Evolutionary conservation across 2,113 vertebrate genomes (phyloP), one percentile per base, ranked within the genome.

Genomic region (Myiagra hebetior): DNA sequence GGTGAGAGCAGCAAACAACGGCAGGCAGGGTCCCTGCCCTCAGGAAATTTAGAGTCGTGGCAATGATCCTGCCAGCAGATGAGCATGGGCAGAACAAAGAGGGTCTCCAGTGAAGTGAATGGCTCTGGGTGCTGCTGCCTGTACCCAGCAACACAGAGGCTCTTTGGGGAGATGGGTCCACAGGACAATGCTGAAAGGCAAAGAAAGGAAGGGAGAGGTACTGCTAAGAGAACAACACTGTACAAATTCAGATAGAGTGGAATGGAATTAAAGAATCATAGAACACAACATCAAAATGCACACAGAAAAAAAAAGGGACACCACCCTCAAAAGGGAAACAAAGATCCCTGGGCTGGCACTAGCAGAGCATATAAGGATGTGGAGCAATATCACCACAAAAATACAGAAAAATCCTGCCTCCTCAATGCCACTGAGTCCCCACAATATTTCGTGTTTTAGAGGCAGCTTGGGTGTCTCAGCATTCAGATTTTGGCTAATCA

Each of bases 1-100:
- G 93, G 96, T 96, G 89, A 95, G 81, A 96, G 87, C 9, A n/a
- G 91, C 59, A 75, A 94, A 87, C 27, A 79, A 50, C 27, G 7
- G 35, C 56, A 87, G 60, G 50, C n/a, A 46, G 33, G 44, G n/a
- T 21, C 39, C 35, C 56, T 63, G 42, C 15, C 9, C 17, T 24
- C 42, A 65, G 35, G 75, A 81, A 67, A 80, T 19, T 49, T 0
- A 33, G 39, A 55, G 33, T 1, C 72, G 63, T 27, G 37, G 62
- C 70, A 83, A 19, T 4, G 26, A 42, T 76, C 31, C 73, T 64
- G 64, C 39, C 49, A 81, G 76, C 16, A 49, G 55, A 42, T 26
- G 52, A 77, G 68, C 60, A 75, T 0, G 0, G 62, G 19, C 28
- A 76, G 22, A 49, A 13, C 37, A 50, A 52, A 28, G 55, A 41